Conservation (phyloP, 2,797 vertebrate genomes). For the Acrossocheilus wenchowensis region DNA sequence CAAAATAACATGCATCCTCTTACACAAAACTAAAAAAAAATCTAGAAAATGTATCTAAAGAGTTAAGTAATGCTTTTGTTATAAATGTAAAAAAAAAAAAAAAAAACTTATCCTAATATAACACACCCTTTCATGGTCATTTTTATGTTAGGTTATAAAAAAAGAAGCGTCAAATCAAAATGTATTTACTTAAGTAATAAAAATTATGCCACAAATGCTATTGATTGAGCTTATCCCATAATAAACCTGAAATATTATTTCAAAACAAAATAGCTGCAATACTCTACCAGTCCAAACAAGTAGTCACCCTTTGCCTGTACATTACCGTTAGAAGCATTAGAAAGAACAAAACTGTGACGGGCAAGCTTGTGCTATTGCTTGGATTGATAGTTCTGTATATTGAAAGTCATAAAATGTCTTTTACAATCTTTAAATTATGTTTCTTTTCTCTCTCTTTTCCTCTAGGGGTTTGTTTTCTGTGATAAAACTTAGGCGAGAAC, state of each 20-base stretch:
- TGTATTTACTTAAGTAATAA: no score
- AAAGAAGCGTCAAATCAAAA: not conserved
- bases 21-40: no score
- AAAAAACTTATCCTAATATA: no score
- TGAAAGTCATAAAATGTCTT: slow-evolving; percentile 16
- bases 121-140: no score
- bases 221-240: not conserved
- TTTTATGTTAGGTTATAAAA: not conserved
- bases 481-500: not conserved
- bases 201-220: not conserved
- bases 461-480: not conserved
- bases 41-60: no score
- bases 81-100: no score
- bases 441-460: not conserved
- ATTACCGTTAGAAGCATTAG: no score
- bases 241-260: not conserved
- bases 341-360: not conserved
- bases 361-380: not conserved
- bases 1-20: no score
- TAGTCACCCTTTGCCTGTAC: no score
- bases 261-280: no score
- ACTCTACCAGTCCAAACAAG: no score
- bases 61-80: no score
- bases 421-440: not conserved
- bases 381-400: not conserved